A percentile compares a stretch with the other conserved stretches of the same genome.
Conservation (phyloP, 2,113 vertebrate species). For the Amphilophus citrinellus region DNA sequence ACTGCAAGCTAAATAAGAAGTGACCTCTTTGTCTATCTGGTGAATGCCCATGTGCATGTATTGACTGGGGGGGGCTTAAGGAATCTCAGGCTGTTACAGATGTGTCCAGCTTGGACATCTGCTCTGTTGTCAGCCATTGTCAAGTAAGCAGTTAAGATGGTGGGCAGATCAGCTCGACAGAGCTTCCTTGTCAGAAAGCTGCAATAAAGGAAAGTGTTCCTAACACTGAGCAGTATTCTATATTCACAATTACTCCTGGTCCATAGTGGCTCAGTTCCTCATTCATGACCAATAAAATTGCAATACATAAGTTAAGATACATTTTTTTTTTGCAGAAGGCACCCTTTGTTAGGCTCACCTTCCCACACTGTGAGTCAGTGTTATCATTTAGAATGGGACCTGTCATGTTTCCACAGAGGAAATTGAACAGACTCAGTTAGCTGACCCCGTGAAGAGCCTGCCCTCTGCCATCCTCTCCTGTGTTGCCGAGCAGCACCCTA, state of each 20-base stretch:
- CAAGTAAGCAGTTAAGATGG: constrained; percentile 78
- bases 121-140: constrained; percentile 75
- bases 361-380: constrained; percentile 31
- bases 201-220: constrained; percentile 49
- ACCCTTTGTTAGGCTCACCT: background rate
- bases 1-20: constrained; percentile 43
- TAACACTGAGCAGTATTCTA: constrained; percentile 41
- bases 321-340: background rate
- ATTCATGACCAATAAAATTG: constrained; percentile 33
- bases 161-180: constrained; percentile 71
- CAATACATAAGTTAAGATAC: constrained; percentile 31
- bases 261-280: constrained; percentile 19
- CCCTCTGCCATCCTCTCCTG: constrained; percentile 68
- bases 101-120: constrained; percentile 75
- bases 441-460: constrained; percentile 57
- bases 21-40: constrained; percentile 68
- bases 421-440: constrained; percentile 70
- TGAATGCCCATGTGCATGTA: constrained; percentile 36
- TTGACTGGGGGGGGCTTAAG: constrained; percentile 26
- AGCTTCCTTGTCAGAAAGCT: constrained; percentile 62
- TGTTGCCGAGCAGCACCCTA: constrained; percentile 71
- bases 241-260: constrained; percentile 16
- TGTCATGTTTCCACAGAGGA: constrained; percentile 54
- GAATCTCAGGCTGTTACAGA: constrained; percentile 73
- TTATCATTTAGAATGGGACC: constrained; percentile 32